phyloP scores from a whole-genome alignment of 2,888 invertebrate genomes.

The Allolobophora icterica region DNA sequence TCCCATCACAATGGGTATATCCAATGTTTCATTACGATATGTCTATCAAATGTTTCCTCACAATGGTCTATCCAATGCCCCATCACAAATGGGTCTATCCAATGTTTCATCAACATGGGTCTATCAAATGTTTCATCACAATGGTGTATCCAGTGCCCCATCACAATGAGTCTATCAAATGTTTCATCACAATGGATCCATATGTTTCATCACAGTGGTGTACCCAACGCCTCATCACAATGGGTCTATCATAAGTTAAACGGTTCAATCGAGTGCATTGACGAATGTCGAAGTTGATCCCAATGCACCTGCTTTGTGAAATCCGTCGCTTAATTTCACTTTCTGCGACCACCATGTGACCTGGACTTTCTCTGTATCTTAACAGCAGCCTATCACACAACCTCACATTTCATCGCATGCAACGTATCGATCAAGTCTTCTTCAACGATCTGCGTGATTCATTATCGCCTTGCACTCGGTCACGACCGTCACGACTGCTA shows the following conservation, averaged over 20 bases:
- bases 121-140: too few relatives aligned
- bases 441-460: not conserved
- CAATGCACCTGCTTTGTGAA: not conserved
- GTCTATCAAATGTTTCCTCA: not conserved
- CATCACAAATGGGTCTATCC: too few relatives aligned
- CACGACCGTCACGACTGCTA: not conserved
- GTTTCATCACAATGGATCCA: too few relatives aligned
- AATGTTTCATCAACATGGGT: too few relatives aligned
- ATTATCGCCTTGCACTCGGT: not conserved
- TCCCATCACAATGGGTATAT: too few relatives aligned
- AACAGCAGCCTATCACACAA: not conserved
- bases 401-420: not conserved
- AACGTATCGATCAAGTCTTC: not conserved
- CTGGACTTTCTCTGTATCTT: not conserved
- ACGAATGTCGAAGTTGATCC: not conserved
- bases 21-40: too few relatives aligned
- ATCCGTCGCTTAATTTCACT: slow-evolving; percentile 17
- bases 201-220: too few relatives aligned
- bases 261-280: not conserved
- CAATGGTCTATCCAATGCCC: too few relatives aligned
- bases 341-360: not conserved
- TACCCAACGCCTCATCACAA: too few relatives aligned
- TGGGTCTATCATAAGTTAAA: not conserved
- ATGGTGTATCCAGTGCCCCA: too few relatives aligned
- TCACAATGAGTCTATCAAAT: too few relatives aligned